Percentiles rank a stretch among this genome's conserved stretches.
phyloP scores from a whole-genome alignment of 2,797 vertebrate genomes.

The Taeniopygia guttata region DNA sequence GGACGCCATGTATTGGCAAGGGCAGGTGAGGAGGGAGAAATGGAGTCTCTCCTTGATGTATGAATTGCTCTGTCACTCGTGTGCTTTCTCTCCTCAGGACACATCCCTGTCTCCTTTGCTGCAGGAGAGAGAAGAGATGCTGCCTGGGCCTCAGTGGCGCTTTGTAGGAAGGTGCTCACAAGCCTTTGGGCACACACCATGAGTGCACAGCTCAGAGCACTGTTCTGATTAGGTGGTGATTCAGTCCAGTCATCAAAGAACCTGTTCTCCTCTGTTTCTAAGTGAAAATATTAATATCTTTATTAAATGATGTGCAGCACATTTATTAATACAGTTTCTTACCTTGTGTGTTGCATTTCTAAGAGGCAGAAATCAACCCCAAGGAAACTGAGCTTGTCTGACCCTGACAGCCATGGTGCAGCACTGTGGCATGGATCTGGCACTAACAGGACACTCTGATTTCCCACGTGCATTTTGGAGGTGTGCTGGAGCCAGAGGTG shows the following conservation, averaged over 20 bases:
- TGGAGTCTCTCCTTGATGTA: background rate
- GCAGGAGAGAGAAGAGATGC: background rate
- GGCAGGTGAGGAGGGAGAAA: slow-evolving; percentile 19
- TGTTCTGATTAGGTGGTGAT: background rate
- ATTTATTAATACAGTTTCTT: background rate
- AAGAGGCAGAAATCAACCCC: background rate
- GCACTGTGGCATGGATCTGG: background rate
- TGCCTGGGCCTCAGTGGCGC: background rate
- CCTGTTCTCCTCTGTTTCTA: background rate
- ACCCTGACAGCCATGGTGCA: background rate
- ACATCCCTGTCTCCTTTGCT: background rate
- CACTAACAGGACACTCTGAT: background rate
- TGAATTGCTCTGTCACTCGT: background rate
- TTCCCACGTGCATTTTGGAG: rapidly evolving
- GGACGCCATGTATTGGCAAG: background rate
- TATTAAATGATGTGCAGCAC: background rate
- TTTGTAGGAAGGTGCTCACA: background rate
- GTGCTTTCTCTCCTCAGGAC: background rate
- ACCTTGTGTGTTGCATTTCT: background rate
- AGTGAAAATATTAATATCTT: slow-evolving; percentile 4
- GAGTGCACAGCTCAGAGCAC: background rate
- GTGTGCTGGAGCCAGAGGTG: background rate
- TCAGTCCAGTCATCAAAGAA: background rate
- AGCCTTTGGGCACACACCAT: background rate
- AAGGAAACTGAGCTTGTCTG: background rate